Evolutionary conservation across 2,888 invertebrate genomes (phyloP).

Genomic region (Villa cingulata): DNA sequence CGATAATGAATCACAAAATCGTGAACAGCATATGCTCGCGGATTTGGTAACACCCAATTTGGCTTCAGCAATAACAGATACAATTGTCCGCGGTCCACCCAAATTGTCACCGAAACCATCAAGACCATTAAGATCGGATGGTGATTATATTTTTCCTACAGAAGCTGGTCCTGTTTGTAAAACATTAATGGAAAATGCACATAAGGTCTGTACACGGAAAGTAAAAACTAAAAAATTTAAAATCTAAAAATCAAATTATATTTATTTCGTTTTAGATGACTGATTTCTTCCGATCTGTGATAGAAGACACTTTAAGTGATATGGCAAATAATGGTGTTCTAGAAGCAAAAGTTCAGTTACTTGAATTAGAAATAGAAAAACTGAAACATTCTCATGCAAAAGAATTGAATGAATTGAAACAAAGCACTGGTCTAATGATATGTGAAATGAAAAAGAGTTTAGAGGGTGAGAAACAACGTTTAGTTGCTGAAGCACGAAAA

Average conservation of each 20-base stretch:
- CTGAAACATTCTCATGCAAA: slow-evolving; percentile 57
- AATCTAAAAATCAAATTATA: not conserved
- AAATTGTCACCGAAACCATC: slow-evolving; percentile 37
- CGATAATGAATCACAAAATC: slow-evolving; percentile 19
- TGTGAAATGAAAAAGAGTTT: slow-evolving; percentile 55
- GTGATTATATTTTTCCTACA: slow-evolving; percentile 37
- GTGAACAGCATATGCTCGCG: slow-evolving; percentile 36
- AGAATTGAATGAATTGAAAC: slow-evolving; percentile 59
- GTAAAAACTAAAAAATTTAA: not conserved
- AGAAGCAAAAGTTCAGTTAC: slow-evolving; percentile 45
- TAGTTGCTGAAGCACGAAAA: slow-evolving; percentile 49
- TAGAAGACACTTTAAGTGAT: slow-evolving; percentile 53
- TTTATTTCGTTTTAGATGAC: slow-evolving; percentile 40
- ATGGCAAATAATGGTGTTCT: slow-evolving; percentile 40
- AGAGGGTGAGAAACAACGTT: slow-evolving; percentile 54
- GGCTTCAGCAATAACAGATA: slow-evolving; percentile 27
- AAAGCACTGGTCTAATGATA: slow-evolving; percentile 46
- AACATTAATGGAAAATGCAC: slow-evolving; percentile 44
- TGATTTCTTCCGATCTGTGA: slow-evolving; percentile 53
- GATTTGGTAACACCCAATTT: slow-evolving; percentile 26
- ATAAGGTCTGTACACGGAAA: slow-evolving; percentile 37
- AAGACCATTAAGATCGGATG: slow-evolving; percentile 35
- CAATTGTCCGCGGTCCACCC: slow-evolving; percentile 29
- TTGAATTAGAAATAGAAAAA: slow-evolving; percentile 57
- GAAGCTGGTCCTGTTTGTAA: slow-evolving; percentile 44